Percentiles rank a stretch among this genome's conserved stretches.
phyloP scores from a whole-genome alignment of 2,888 invertebrate species.

The Lasioglossum pauxillum region DNA sequence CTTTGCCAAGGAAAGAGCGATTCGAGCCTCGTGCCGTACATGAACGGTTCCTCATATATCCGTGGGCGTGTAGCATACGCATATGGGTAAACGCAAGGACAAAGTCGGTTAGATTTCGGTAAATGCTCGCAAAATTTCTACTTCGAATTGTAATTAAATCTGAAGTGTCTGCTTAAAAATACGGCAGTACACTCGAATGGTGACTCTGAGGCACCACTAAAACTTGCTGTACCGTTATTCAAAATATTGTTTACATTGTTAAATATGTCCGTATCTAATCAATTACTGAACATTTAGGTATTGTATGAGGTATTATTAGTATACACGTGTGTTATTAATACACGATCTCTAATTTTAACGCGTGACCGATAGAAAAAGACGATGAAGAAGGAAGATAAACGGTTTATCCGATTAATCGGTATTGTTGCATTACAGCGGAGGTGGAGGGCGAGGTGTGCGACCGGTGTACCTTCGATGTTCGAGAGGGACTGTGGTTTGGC shows the following conservation, averaged over 20 bases:
- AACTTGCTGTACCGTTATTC: too few relatives aligned
- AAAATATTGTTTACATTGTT: too few relatives aligned
- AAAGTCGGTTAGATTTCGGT: not conserved
- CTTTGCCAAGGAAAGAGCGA: constrained; percentile 18
- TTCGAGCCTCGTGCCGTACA: not conserved
- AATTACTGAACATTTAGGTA: too few relatives aligned
- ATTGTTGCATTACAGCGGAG: constrained; percentile 86
- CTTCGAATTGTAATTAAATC: too few relatives aligned
- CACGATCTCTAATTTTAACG: too few relatives aligned
- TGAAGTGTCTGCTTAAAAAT: too few relatives aligned
- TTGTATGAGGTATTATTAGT: too few relatives aligned
- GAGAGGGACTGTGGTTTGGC: constrained; percentile 90
- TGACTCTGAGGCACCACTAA: too few relatives aligned
- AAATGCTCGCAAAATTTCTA: not conserved
- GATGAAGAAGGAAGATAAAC: not conserved
- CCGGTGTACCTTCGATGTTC: constrained; percentile 92
- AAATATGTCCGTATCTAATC: too few relatives aligned
- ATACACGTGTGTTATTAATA: too few relatives aligned
- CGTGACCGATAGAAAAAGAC: too few relatives aligned
- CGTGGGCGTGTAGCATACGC: not conserved
- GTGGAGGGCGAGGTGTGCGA: constrained; percentile 88
- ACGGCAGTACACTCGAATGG: too few relatives aligned
- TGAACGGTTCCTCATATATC: not conserved
- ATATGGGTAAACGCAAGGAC: not conserved
- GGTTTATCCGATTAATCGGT: not conserved